Conservation (phyloP, 1,140 invertebrate species). For the Hylyphantes graminicola region DNA sequence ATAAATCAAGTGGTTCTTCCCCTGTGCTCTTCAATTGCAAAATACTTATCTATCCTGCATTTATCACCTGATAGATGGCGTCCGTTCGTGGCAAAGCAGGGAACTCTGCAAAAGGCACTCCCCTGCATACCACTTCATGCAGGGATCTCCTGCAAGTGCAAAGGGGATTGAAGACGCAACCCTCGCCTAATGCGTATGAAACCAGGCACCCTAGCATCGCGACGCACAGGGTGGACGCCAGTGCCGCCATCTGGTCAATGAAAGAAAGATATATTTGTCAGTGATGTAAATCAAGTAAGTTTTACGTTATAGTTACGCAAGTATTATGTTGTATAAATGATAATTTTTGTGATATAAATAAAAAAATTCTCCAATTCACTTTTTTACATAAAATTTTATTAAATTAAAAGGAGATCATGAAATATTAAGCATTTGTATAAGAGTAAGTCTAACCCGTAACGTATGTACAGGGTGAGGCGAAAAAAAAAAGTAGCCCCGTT, state of each 20-base stretch:
- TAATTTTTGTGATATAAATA: too few relatives aligned
- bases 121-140: constrained; percentile 74
- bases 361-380: too few relatives aligned
- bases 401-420: too few relatives aligned
- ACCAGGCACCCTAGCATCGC: background rate
- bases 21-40: background rate
- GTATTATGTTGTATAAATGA: too few relatives aligned
- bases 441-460: too few relatives aligned
- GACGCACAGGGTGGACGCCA: constrained; percentile 16
- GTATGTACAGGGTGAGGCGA: too few relatives aligned
- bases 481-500: too few relatives aligned
- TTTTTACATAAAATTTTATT: too few relatives aligned
- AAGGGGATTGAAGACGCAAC: constrained; percentile 75
- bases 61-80: constrained; percentile 71
- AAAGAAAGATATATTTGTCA: background rate
- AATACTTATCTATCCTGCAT: background rate
- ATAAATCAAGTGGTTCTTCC: background rate
- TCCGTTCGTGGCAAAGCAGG: constrained; percentile 71
- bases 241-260: constrained; percentile 16
- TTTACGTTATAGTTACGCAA: too few relatives aligned
- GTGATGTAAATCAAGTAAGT: too few relatives aligned
- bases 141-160: constrained; percentile 72
- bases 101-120: constrained; percentile 74
- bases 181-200: constrained; percentile 54
- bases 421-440: too few relatives aligned